These are phyloP conservation scores for Drosophila seguyi DNA, from an alignment of 1,140 invertebrate species.

Conservation along the genomic window DNA sequence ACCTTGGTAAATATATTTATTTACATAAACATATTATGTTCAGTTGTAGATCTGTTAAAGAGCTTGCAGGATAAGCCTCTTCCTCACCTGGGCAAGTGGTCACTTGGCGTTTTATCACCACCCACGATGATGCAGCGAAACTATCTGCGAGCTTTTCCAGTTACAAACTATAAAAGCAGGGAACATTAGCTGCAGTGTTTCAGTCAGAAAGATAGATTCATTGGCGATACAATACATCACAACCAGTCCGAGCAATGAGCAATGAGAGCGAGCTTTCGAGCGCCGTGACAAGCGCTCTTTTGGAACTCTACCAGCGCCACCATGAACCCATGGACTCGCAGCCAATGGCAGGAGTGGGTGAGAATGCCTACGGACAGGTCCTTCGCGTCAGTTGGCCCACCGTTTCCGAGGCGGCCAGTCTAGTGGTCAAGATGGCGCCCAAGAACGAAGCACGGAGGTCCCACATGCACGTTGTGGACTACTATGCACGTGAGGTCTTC, in stretches of 20 bases:
- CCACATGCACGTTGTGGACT: slow-evolving; percentile 63
- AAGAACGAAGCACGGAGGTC: slow-evolving; percentile 58
- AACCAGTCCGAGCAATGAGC: slow-evolving; percentile 19
- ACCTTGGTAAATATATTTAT: background rate
- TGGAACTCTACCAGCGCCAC: slow-evolving; percentile 37
- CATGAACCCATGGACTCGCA: slow-evolving; percentile 22
- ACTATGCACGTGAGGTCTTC: slow-evolving; percentile 62
- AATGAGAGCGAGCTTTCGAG: slow-evolving; percentile 39
- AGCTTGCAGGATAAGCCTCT: slow-evolving; percentile 1
- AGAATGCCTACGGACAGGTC: slow-evolving; percentile 68
- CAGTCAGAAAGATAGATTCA: slow-evolving; percentile 40
- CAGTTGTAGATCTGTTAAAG: background rate
- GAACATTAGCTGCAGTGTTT: slow-evolving; percentile 19
- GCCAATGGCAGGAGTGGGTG: slow-evolving; percentile 58
- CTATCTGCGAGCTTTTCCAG: slow-evolving; percentile 22
- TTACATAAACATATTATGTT: background rate
- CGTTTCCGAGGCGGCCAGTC: background rate
- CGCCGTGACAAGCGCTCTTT: slow-evolving; percentile 21
- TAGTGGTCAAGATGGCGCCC: slow-evolving; percentile 65
- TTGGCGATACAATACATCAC: slow-evolving; percentile 7
- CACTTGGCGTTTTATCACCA: background rate
- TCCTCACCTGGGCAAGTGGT: background rate
- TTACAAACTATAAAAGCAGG: slow-evolving; percentile 34
- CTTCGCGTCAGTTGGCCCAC: slow-evolving; percentile 46
- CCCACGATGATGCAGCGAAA: slow-evolving; percentile 22